Evolutionary conservation across 1,140 invertebrate species (phyloP).

Genomic region (Lasioglossum baleicum): DNA sequence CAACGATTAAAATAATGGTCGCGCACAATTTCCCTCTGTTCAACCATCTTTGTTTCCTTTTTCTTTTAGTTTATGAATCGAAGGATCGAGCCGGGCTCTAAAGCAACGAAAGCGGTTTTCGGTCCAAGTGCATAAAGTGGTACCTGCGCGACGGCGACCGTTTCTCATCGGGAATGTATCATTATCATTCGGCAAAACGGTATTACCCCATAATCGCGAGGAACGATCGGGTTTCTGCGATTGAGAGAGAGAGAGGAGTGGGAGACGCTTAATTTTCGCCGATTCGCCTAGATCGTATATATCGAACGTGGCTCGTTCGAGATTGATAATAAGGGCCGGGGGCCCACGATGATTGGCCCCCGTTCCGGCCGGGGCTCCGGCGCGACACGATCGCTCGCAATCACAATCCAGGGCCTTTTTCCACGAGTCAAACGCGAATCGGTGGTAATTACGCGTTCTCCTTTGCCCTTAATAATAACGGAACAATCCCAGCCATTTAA

Average conservation of each 20-base stretch:
- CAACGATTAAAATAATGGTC: too few species aligned
- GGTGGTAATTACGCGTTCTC: conserved; percentile 49
- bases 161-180: conserved; percentile 12
- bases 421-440: conserved; percentile 55
- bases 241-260: not conserved
- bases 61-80: too few species aligned
- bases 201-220: conserved; percentile 43
- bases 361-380: conserved; percentile 19
- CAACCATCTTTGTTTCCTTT: too few species aligned
- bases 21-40: too few species aligned
- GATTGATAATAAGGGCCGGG: conserved; percentile 53
- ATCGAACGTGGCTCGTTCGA: conserved; percentile 21
- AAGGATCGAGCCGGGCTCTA: not conserved
- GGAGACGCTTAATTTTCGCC: conserved; percentile 45
- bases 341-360: conserved; percentile 38
- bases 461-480: conserved; percentile 57
- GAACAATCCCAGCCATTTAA: conserved; percentile 71
- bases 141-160: not conserved
- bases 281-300: conserved; percentile 26
- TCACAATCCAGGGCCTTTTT: conserved; percentile 24
- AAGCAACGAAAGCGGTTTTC: not conserved
- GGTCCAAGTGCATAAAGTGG: conserved; percentile 21
- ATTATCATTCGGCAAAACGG: conserved; percentile 42
- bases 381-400: conserved; percentile 48
- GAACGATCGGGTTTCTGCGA: conserved; percentile 7